Base-by-base conservation (phyloP, 2,888 invertebrate genomes). In the Euproctis similis region DNA sequence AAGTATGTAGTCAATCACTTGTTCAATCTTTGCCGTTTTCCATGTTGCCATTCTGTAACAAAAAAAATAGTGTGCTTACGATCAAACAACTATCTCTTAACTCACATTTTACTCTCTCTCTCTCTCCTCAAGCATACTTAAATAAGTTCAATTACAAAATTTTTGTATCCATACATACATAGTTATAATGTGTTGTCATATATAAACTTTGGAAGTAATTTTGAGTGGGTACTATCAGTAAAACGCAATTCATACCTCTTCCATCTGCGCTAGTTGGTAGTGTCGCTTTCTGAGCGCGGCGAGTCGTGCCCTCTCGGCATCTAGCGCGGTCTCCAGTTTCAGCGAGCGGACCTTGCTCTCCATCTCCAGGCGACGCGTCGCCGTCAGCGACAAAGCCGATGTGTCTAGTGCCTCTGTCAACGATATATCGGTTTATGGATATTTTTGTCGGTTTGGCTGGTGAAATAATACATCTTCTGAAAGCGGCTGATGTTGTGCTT, bases 301-400 rank as follows among this genome's bases (percentile, higher is more conserved):
- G 44, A 99, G 86, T 42, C 90, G 87, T 42, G 91, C 87, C 39
- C 98, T 87, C 81, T 98, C 97, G 44, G 92, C 92, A 63, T 95
- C 94, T 42, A 99, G 82, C 30, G 93, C 92, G 42, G 92, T 92
- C 71, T 99, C 98, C 47, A 98, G 84, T 78, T 98, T 96, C 44
- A 99, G 85, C 34, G 98, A 94, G 57, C 94, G 90, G 22, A 98
- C 96, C 78, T 97, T 97, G 45, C 96, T 92, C 75, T 99, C 98
- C 95, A 99, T 98, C 86, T 99, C 98, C 52, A 95, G 86, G 18
- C 94, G 90, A 63, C 99, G 97, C 1, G 97, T 95, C 68, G 97
- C 96, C 67, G 98, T 98, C 41, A 98, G 87, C 21, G 94, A 92
- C 40, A 99, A 74, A 46, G 94, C 91, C 2, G 93, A 90, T 54